A percentile compares a stretch with the other conserved stretches of the same genome.
These are phyloP conservation scores for Huso huso DNA, from an alignment of 2,797 vertebrate genomes.

Conservation along the genomic window DNA sequence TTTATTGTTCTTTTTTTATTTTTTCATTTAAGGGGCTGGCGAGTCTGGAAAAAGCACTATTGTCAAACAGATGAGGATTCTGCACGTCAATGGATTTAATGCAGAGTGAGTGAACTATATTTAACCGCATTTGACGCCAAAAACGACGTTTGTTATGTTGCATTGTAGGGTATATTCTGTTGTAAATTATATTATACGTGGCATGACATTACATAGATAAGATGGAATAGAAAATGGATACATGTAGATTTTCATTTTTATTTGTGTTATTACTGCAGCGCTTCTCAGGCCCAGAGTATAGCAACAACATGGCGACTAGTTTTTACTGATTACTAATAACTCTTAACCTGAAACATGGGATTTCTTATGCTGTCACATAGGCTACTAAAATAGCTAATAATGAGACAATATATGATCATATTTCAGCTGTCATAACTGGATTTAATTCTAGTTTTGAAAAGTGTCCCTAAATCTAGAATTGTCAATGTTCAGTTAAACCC, in stretches of 20 bases:
- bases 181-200: constrained; percentile 1
- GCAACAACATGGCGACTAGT: constrained; percentile 73
- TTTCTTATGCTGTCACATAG: too few relatives aligned
- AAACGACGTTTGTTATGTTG: constrained; percentile 1
- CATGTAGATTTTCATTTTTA: constrained; percentile 39
- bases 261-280: constrained; percentile 67
- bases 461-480: too few relatives aligned
- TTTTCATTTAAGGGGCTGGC: constrained; percentile 75
- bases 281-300: constrained; percentile 73
- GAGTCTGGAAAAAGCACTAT: constrained; percentile 98
- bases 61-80: constrained; percentile 96
- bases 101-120: constrained; percentile 73
- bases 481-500: too few relatives aligned
- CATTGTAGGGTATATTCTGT: neutral
- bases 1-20: constrained; percentile 24
- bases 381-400: too few relatives aligned
- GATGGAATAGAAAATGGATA: constrained; percentile 29
- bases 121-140: constrained; percentile 1
- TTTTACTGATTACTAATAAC: constrained; percentile 28
- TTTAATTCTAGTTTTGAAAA: too few relatives aligned
- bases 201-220: constrained; percentile 9
- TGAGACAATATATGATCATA: too few relatives aligned
- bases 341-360: constrained; percentile 1
- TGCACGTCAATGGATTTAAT: constrained; percentile 95
- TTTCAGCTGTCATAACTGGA: too few relatives aligned